Base-by-base conservation (phyloP, 2,113 vertebrate genomes). In the Passer domesticus region DNA sequence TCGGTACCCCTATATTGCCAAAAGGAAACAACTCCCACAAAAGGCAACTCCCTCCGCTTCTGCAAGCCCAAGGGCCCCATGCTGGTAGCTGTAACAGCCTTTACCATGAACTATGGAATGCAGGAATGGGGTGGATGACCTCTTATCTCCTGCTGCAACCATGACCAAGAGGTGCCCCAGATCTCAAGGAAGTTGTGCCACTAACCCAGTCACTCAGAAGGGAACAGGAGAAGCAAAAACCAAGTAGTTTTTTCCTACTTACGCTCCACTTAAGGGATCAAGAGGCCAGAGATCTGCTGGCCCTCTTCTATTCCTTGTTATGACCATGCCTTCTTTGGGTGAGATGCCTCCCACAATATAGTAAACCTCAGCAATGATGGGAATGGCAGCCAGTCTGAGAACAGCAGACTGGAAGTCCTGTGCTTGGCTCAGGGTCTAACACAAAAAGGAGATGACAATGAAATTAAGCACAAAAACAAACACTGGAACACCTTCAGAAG, bases 281-380 rank as follows among this genome's bases (percentile, higher is more conserved):
- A 99, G 98, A 28, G 99, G 98, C 99, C 99, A 99, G 92, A 99
- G 98, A 70, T 99, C 99, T 30, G 91, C 98, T 2, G 98, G 97
- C 16, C 98, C 98, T 4, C 20, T 53, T 87, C 98, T 98, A 63
- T 98, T 97, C 96, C 99, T 98, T 0, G 99, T 99, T 88, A 99
- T 98, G 74, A 99, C 98, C 4, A 97, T 97, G 11, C 99, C 99
- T 89, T 99, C 99, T n/a, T 84, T 95, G 19, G 98, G 93, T 0
- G 68, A 92, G 7, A 94, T 91, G 0, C 99, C 99, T 6, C 98
- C 99, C 11, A 99, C 98, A 15, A 99, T 99, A 83, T 99, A 99
- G 92, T 99, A 99, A 64, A 99, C 99, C 44, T 98, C 97, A 10
- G 98, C 98, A 88, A 99, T 99, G 73, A 99, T 98, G 52, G 99